Percentiles rank a stretch among this genome's conserved stretches.
Conservation (phyloP, 1,140 invertebrate species). For the Platyscapa corneri region DNA sequence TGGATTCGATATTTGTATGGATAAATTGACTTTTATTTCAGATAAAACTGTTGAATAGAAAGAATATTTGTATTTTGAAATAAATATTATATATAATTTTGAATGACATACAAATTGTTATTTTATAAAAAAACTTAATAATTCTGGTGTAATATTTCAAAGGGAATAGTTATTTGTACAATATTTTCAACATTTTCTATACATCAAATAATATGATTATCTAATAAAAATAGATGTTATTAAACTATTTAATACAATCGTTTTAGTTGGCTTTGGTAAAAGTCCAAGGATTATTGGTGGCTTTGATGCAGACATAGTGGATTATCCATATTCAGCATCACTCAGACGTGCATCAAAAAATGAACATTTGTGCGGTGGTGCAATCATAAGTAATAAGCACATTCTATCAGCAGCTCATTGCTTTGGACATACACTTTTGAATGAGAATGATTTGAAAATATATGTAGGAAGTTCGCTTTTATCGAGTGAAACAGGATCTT, state of each 20-base stretch:
- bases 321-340: slow-evolving; percentile 1
- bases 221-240: no score
- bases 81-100: no score
- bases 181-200: no score
- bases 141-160: no score
- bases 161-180: no score
- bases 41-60: no score
- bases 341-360: background rate
- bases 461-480: background rate
- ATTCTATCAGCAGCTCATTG: slow-evolving; percentile 10
- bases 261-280: background rate
- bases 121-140: no score
- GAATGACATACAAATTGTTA: no score
- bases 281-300: background rate
- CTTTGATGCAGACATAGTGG: background rate
- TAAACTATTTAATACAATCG: background rate
- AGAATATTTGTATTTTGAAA: no score
- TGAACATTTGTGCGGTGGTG: background rate
- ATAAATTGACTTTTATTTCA: no score
- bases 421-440: background rate
- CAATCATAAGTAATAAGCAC: background rate
- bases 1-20: no score
- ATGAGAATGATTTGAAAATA: background rate
- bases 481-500: background rate
- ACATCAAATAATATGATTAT: no score